A percentile compares a stretch with the other conserved stretches of the same genome.
Evolutionary conservation across 2,888 invertebrate species (phyloP).

Genomic region (Caenorhabditis sp.): DNA sequence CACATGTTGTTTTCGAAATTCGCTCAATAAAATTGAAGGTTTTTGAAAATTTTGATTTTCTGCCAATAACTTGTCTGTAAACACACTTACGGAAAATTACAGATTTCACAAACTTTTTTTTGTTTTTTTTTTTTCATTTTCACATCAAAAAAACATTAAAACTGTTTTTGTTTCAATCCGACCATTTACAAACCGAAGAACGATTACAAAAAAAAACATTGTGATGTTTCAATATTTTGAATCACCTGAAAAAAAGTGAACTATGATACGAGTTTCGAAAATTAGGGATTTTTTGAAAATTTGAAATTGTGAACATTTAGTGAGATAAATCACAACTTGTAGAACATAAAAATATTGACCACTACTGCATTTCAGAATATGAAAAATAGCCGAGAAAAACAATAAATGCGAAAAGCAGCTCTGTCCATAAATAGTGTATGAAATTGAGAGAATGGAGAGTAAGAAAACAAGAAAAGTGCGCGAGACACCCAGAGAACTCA

Average conservation of each 20-base stretch:
- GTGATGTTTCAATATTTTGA: not conserved
- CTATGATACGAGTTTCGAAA: not conserved
- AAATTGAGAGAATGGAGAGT: conserved; percentile 11
- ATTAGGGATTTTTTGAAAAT: not conserved
- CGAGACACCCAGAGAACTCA: conserved; percentile 4
- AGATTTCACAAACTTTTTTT: too few relatives aligned
- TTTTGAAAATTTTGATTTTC: not conserved
- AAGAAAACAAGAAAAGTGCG: conserved; percentile 6
- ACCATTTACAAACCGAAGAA: not conserved
- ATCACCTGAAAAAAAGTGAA: not conserved
- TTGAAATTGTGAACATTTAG: not conserved
- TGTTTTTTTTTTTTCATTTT: too few relatives aligned
- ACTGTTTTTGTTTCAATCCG: not conserved
- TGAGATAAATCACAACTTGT: not conserved
- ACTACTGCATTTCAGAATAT: not conserved
- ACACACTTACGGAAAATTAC: too few relatives aligned
- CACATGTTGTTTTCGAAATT: too few relatives aligned
- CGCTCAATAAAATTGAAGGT: not conserved
- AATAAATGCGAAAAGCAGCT: conserved; percentile 9
- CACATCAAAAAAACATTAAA: not conserved
- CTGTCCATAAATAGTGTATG: conserved; percentile 5
- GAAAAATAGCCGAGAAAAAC: conserved; percentile 8
- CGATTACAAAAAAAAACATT: not conserved
- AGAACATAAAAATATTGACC: too few relatives aligned
- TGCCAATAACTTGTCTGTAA: not conserved